phyloP scores from a whole-genome alignment of 2,113 vertebrate species.

The Sula dactylatra region DNA sequence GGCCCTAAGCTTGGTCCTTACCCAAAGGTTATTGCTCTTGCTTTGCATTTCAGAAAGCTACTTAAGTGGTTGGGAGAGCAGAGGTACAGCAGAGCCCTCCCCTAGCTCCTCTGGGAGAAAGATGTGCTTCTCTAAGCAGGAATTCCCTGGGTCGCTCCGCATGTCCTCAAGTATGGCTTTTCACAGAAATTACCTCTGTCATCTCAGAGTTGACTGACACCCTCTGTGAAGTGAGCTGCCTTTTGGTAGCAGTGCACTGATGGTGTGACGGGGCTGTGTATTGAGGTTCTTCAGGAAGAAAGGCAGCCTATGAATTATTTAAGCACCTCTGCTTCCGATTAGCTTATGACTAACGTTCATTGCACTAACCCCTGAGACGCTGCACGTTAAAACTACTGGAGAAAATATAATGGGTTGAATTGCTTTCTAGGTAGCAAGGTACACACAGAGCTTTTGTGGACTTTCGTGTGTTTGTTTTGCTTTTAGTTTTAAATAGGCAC shows the following conservation, averaged over 20 bases:
- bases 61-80: not conserved
- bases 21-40: not conserved
- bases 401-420: slow-evolving; percentile 51
- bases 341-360: slow-evolving; percentile 28
- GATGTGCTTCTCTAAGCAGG: not conserved
- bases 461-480: slow-evolving; percentile 28
- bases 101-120: not conserved
- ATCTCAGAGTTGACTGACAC: not conserved
- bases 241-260: not conserved
- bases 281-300: not conserved
- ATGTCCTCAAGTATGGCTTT: not conserved
- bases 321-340: slow-evolving; percentile 47
- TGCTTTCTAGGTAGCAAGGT: slow-evolving; percentile 58
- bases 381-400: not conserved
- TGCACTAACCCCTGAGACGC: not conserved
- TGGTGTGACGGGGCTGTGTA: not conserved
- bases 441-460: slow-evolving; percentile 40
- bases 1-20: not conserved
- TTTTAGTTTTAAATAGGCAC: slow-evolving; percentile 41
- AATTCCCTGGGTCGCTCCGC: not conserved
- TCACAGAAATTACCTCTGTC: not conserved
- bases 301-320: slow-evolving; percentile 48
- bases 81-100: not conserved
- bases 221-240: not conserved
- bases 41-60: not conserved